phyloP scores from a whole-genome alignment of 2,113 vertebrate species.

The Onychostoma macrolepis region DNA sequence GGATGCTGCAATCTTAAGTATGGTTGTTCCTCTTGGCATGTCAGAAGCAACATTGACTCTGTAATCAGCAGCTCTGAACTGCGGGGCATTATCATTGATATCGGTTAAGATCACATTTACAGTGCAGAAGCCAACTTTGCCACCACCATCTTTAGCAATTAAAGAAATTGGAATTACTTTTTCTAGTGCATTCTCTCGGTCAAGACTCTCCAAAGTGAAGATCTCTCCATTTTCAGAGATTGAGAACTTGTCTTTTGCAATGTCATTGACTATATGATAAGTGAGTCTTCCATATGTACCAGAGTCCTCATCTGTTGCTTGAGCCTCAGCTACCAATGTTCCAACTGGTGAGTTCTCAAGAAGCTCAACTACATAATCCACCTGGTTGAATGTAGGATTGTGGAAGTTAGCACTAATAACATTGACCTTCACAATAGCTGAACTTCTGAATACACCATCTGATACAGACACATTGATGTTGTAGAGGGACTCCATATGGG shows the following conservation, averaged over 20 bases:
- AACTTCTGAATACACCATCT: conserved; percentile 93
- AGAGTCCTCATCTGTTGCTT: conserved; percentile 86
- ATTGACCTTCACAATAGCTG: conserved; percentile 80
- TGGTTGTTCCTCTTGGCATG: conserved; percentile 83
- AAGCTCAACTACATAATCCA: conserved; percentile 91
- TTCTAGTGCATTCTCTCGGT: conserved; percentile 88
- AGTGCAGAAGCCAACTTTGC: conserved; percentile 92
- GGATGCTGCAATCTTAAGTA: conserved; percentile 87
- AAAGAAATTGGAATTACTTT: conserved; percentile 91
- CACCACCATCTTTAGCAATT: conserved; percentile 91
- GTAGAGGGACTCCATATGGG: conserved; percentile 80
- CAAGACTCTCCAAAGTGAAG: conserved; percentile 88
- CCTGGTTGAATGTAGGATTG: conserved; percentile 87
- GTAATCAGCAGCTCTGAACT: conserved; percentile 89
- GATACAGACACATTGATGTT: conserved; percentile 89
- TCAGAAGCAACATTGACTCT: conserved; percentile 85
- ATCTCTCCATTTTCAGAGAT: conserved; percentile 87
- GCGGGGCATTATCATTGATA: conserved; percentile 92
- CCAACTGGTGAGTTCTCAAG: conserved; percentile 88
- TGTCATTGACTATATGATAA: conserved; percentile 92
- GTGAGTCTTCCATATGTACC: conserved; percentile 84
- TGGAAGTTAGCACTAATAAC: conserved; percentile 91
- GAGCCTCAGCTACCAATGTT: conserved; percentile 85
- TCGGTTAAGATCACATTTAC: conserved; percentile 96
- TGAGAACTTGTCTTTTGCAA: conserved; percentile 92